Percentiles rank a stretch among this genome's conserved stretches.
phyloP scores from a whole-genome alignment of 1,140 invertebrate species.

The Eufriesea mexicana region DNA sequence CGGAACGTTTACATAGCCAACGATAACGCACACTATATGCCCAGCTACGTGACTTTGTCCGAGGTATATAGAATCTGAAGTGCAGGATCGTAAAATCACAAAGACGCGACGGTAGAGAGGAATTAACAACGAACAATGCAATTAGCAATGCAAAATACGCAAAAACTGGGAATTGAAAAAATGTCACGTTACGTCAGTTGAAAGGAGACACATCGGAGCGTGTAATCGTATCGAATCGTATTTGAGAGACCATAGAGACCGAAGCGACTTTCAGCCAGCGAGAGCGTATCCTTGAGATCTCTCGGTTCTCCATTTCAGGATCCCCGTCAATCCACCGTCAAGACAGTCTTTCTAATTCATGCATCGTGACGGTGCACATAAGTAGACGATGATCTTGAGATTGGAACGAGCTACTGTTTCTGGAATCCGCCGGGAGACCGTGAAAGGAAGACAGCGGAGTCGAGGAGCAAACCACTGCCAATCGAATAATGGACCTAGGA shows the following conservation, averaged over 20 bases:
- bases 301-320: slow-evolving; percentile 42
- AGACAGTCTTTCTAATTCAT: slow-evolving; percentile 28
- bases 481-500: no score
- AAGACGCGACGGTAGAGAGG: no score
- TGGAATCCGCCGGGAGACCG: background rate
- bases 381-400: slow-evolving; percentile 5
- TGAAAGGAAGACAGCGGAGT: background rate
- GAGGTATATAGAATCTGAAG: no score
- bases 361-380: background rate
- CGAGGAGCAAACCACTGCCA: no score
- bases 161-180: background rate
- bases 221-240: background rate
- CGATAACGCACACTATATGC: background rate
- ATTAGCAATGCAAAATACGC: background rate
- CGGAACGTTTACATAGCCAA: background rate
- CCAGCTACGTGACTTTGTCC: background rate
- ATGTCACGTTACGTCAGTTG: slow-evolving; percentile 4
- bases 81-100: background rate
- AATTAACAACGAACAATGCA: background rate
- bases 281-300: slow-evolving; percentile 40
- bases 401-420: background rate
- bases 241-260: background rate
- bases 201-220: background rate
- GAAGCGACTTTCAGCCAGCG: slow-evolving; percentile 2
- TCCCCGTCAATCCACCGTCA: slow-evolving; percentile 19